Conservation (phyloP, 2,113 vertebrate genomes). For the Sinocyclocheilus grahami region DNA sequence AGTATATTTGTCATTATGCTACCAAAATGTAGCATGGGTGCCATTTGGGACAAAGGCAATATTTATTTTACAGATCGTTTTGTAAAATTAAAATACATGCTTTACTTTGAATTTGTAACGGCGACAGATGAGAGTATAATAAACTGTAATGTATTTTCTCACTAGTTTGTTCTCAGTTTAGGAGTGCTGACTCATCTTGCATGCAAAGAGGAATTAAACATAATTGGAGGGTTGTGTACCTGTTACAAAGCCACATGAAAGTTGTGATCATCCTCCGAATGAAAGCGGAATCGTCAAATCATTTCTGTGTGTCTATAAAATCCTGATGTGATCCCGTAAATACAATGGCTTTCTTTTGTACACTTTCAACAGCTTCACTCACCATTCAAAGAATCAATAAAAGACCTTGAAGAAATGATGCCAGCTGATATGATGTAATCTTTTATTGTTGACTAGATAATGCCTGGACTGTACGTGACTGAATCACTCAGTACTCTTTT, state of each 20-base stretch:
- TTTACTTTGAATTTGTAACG: slow-evolving; percentile 2
- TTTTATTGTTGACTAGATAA: slow-evolving; percentile 56
- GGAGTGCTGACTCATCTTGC: slow-evolving; percentile 2
- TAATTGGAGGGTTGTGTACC: slow-evolving; percentile 11
- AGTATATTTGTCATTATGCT: neutral
- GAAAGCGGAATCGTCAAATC: slow-evolving; percentile 27
- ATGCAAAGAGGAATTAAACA: neutral
- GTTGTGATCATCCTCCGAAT: slow-evolving; percentile 19
- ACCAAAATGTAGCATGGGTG: neutral
- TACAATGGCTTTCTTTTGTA: slow-evolving; percentile 52
- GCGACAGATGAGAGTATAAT: neutral
- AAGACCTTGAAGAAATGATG: slow-evolving; percentile 55
- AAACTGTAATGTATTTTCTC: neutral
- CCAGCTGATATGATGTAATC: slow-evolving; percentile 57
- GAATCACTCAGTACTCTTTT: slow-evolving; percentile 35
- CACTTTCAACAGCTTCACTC: slow-evolving; percentile 45
- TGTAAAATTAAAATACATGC: neutral
- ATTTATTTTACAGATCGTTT: neutral
- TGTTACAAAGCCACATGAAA: slow-evolving; percentile 18
- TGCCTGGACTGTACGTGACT: slow-evolving; percentile 40
- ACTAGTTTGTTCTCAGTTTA: neutral
- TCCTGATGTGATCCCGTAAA: slow-evolving; percentile 46
- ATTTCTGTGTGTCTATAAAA: slow-evolving; percentile 48
- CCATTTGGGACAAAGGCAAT: neutral
- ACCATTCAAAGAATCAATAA: slow-evolving; percentile 50